phyloP scores from a whole-genome alignment of 2,888 invertebrate species.

The Archaeoteleia sp. region DNA sequence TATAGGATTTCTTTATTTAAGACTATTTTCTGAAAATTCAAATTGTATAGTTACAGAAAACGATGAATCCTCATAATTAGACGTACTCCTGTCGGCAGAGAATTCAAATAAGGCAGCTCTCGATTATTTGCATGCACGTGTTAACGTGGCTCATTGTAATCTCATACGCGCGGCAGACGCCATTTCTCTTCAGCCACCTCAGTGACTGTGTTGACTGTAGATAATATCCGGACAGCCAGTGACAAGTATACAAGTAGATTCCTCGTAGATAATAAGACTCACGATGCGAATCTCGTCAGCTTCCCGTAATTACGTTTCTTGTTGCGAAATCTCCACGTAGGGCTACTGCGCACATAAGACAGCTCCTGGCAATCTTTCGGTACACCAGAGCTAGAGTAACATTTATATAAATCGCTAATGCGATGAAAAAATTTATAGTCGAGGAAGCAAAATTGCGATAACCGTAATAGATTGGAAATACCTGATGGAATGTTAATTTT shows the following conservation, averaged over 20 bases:
- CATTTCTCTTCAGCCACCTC: slow-evolving; percentile 16
- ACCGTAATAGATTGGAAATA: too few species aligned
- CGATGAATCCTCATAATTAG: too few species aligned
- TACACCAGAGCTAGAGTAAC: background rate
- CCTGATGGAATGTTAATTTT: too few species aligned
- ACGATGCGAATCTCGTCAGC: slow-evolving; percentile 68
- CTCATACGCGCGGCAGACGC: slow-evolving; percentile 1
- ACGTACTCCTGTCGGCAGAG: background rate
- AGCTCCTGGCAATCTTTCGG: slow-evolving; percentile 20
- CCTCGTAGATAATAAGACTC: slow-evolving; percentile 64
- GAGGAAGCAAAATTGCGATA: too few species aligned
- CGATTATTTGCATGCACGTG: slow-evolving; percentile 22
- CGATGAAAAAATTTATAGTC: too few species aligned
- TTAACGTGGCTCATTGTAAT: slow-evolving; percentile 16
- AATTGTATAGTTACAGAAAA: too few species aligned
- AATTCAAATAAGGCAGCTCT: slow-evolving; percentile 13
- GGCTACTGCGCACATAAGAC: slow-evolving; percentile 31
- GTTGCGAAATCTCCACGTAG: slow-evolving; percentile 47
- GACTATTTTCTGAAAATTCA: too few species aligned
- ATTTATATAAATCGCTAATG: slow-evolving; percentile 20
- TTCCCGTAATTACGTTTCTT: slow-evolving; percentile 67
- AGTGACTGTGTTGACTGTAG: slow-evolving; percentile 26
- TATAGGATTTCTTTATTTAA: too few species aligned
- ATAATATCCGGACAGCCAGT: slow-evolving; percentile 54
- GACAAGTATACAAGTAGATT: slow-evolving; percentile 64